Evolutionary conservation across 2,888 invertebrate species (phyloP), one percentile per base, ranked within the genome.

Genomic region (Rhagonycha fulva): DNA sequence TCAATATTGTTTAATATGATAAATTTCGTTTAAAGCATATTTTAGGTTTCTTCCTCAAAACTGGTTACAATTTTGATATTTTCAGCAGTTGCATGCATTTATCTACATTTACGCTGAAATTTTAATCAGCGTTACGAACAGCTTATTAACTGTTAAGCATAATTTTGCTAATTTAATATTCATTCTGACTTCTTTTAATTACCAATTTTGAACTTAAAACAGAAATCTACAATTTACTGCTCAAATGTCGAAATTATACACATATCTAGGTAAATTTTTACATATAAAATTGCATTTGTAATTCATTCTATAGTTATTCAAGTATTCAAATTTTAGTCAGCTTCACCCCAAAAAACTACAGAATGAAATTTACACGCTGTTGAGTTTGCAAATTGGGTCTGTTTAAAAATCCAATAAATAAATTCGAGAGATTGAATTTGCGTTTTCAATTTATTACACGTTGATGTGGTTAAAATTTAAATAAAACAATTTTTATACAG

Each of bases 1-100:
- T 78, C 62, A 67, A 72, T 75, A 77, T 77, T 77, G 75, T 75
- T 77, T 77, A 73, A 69, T 70, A 19, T 14, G 23, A 71, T 62
- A 68, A 75, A 74, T 63, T 74, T 47, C 63, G 14, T 66, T 63
- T 62, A 30, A 70, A 66, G 63, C 63, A 26, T 24, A 66, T 66
- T 66, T 26, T 66, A 47, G 26, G 26, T 66, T 66, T 66, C n/a
- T n/a, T 24, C 61, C 4, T 7, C 19, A 7, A 66, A 47, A 47
- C 47, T 47, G 47, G 7, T n/a, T 9, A 47, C n/a, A 47, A 47
- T 47, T 47, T n/a, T n/a, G 47, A n/a, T 47, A 5, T 47, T 47
- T 47, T n/a, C n/a, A 47, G 47, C 47, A 47, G 47, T n/a, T n/a
- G n/a, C 1, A 4, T 47, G 47, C 47, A 47, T n/a, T n/a, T n/a